A percentile compares a stretch with the other conserved stretches of the same genome.
Evolutionary conservation across 30 jellyfish, hydroid and myxozoan genomes (phyloP).

Genomic region (Hydractinia symbiolongicarpus): DNA sequence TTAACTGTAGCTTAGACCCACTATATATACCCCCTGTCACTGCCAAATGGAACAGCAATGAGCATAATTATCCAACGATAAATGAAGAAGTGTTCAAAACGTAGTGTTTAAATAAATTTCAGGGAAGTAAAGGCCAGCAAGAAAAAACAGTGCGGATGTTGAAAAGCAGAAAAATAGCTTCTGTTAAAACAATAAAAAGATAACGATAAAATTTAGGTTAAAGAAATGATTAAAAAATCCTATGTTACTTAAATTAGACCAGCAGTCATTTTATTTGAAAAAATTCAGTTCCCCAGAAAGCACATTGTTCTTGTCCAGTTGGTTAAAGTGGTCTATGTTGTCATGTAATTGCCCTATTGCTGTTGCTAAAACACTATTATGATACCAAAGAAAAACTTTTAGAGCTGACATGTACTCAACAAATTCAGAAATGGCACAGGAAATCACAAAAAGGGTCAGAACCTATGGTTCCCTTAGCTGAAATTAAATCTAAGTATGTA

Average conservation of each 20-base stretch:
- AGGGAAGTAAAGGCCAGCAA: constrained; percentile 25
- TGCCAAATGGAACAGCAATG: too few relatives aligned
- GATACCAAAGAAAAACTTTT: constrained; percentile 27
- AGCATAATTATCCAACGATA: too few relatives aligned
- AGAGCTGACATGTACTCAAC: constrained; percentile 23
- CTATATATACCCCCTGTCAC: too few relatives aligned
- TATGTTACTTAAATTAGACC: constrained; percentile 26
- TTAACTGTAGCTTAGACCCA: too few relatives aligned
- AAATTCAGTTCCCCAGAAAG: constrained; percentile 20
- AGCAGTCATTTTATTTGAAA: constrained; percentile 29
- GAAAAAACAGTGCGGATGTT: constrained; percentile 25
- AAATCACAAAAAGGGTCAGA: constrained; percentile 27
- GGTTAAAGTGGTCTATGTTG: constrained; percentile 16
- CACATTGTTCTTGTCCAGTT: constrained; percentile 36
- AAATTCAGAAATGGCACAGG: constrained; percentile 29
- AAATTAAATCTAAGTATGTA: constrained; percentile 20
- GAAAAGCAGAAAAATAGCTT: constrained; percentile 19
- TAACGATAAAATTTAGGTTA: constrained; percentile 14
- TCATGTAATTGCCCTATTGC: background rate
- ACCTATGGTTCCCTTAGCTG: constrained; percentile 35
- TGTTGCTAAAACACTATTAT: constrained; percentile 20
- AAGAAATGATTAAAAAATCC: constrained; percentile 21
- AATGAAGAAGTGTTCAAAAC: too few relatives aligned
- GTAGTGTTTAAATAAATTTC: constrained; percentile 10
- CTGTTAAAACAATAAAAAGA: constrained; percentile 30